Percentiles rank a stretch among this genome's conserved stretches.
These are phyloP conservation scores for Zoanthus gigantus DNA, from an alignment of 92 coral and sea anemone genomes.

Conservation along the genomic window DNA sequence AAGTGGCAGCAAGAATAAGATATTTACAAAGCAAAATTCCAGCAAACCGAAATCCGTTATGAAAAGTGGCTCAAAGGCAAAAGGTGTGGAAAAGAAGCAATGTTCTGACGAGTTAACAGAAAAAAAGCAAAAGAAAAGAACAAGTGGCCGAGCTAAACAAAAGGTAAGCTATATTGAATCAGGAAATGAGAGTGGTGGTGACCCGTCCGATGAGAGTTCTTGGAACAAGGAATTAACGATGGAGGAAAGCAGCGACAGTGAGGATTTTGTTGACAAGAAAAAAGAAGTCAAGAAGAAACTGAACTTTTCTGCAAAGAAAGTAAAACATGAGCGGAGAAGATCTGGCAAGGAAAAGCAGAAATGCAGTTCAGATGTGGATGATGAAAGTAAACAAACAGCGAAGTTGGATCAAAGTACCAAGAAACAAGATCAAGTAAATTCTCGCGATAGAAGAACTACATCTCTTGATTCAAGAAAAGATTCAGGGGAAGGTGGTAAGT, in stretches of 20 bases:
- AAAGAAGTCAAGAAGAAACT: constrained; percentile 34
- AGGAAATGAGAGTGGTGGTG: constrained; percentile 53
- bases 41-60: not conserved
- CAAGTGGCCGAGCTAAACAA: constrained; percentile 65
- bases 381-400: constrained; percentile 77
- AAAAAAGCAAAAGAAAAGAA: constrained; percentile 32
- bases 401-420: constrained; percentile 47
- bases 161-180: constrained; percentile 67
- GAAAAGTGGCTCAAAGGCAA: not conserved
- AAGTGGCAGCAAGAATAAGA: not conserved
- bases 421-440: not conserved
- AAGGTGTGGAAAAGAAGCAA: constrained; percentile 5
- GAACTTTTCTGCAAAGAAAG: not conserved
- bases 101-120: not conserved
- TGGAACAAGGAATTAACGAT: constrained; percentile 34
- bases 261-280: constrained; percentile 56
- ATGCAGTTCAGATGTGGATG: constrained; percentile 55
- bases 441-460: not conserved
- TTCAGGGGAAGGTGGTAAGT: not conserved
- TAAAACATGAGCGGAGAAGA: constrained; percentile 25
- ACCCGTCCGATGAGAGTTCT: constrained; percentile 34
- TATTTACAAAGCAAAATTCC: not conserved
- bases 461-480: not conserved
- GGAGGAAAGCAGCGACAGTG: constrained; percentile 64
- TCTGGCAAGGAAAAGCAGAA: constrained; percentile 18